Evolutionary conservation across 2,113 vertebrate species (phyloP).

Genomic region (Antechinus flavipes): DNA sequence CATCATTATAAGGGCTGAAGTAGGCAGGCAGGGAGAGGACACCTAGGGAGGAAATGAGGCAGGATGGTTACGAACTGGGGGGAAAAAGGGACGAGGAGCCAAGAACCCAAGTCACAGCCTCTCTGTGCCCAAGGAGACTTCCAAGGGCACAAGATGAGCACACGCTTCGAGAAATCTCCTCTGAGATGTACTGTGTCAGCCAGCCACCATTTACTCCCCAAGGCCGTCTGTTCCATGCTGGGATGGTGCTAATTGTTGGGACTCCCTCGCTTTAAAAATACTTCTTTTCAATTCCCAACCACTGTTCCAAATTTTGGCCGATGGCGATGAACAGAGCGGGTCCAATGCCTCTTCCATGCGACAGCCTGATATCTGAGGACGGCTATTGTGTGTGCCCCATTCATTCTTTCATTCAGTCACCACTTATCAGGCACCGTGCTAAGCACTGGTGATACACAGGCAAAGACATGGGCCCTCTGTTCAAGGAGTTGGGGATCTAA

Average conservation of each 20-base stretch:
- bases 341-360: neutral
- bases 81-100: no score
- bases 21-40: slow-evolving; percentile 96
- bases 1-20: slow-evolving; percentile 96
- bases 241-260: neutral
- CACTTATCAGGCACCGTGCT: neutral
- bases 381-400: neutral
- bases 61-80: neutral
- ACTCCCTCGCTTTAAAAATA: neutral
- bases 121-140: neutral
- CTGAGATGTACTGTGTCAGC: neutral
- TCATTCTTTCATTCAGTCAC: neutral
- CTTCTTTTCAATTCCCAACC: neutral
- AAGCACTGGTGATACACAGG: no score
- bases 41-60: slow-evolving; percentile 84
- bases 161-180: neutral
- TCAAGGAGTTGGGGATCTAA: neutral
- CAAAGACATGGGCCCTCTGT: neutral
- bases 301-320: neutral
- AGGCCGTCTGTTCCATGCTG: neutral
- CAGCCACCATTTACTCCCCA: neutral
- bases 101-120: neutral
- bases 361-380: neutral
- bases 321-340: neutral
- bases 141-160: neutral